Base-by-base conservation (phyloP, 2,797 vertebrate species). In the Chloroceryle inda region DNA sequence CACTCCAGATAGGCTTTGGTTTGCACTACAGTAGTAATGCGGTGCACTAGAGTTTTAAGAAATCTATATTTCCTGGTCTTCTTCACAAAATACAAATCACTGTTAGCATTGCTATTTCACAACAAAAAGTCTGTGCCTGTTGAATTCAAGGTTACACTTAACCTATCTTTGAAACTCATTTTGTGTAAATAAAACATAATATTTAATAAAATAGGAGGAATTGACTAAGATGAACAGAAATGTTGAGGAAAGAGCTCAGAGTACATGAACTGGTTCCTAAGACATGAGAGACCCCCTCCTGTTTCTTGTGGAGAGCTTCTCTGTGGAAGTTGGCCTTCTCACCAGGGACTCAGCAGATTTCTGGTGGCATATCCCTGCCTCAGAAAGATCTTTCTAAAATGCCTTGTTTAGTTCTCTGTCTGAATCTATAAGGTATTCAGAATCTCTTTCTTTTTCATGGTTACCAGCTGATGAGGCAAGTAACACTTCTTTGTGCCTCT, bases 41-140 rank as follows among this genome's bases (percentile, higher is more conserved):
- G 23, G 24, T 61, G 26, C 33, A 58, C 72, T 81, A 74, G 73
- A 67, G 45, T 85, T 93, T 84, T 61, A 73, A 81, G 66, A 72
- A 81, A 62, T 4, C 3, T 58, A 74, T 62, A 42, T 89, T 95
- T 94, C 56, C 72, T 84, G 44, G 53, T 85, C 37, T 83, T 24
- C 52, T 40, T 94, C 82, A 74, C 44, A 91, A 94, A 85, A 83
- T 52, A 74, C 11, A 80, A 77, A 80, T 77, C 49, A 75, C 33
- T 3, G 2, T 64, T 83, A 83, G 52, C 40, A 15, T 16, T 38
- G 49, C 56, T 85, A 20, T 88, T 83, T 53, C 40, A 50, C 47
- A 89, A 73, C 0, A 2, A 42, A 79, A 85, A 88, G 29, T 44
- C 61, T 73, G 13, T 20, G 53, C 45, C 69, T 66, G 35, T 42